Percentiles rank a stretch among this genome's conserved stretches.
These are phyloP conservation scores for Drosophila ironensis DNA, from an alignment of 1,140 invertebrate genomes.

Conservation along the genomic window DNA sequence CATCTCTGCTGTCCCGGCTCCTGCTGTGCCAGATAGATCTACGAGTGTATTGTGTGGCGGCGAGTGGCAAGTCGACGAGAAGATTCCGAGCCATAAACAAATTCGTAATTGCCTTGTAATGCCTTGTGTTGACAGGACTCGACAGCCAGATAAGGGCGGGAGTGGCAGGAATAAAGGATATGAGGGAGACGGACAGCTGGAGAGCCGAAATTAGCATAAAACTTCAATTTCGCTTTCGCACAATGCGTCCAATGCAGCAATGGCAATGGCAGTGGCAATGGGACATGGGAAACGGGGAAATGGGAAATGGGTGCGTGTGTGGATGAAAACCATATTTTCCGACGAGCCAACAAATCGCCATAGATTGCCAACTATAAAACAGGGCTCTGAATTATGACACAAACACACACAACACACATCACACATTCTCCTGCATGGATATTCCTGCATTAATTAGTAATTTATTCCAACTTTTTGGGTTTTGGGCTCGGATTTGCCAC, in stretches of 20 bases:
- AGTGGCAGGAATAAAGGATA: slow-evolving; percentile 1
- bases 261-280: slow-evolving; percentile 2
- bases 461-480: slow-evolving; percentile 59
- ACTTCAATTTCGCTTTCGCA: slow-evolving; percentile 69
- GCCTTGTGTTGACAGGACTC: slow-evolving; percentile 71
- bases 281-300: background rate
- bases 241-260: slow-evolving; percentile 46
- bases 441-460: slow-evolving; percentile 66
- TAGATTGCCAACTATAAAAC: slow-evolving; percentile 67
- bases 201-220: slow-evolving; percentile 69
- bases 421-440: slow-evolving; percentile 12
- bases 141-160: slow-evolving; percentile 62
- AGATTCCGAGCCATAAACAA: slow-evolving; percentile 65
- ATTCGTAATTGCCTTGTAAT: slow-evolving; percentile 77
- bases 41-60: slow-evolving; percentile 11
- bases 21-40: slow-evolving; percentile 13
- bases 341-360: slow-evolving; percentile 59
- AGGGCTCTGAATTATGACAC: slow-evolving; percentile 23
- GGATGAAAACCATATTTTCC: slow-evolving; percentile 51
- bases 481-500: slow-evolving; percentile 17
- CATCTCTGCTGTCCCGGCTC: background rate
- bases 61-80: slow-evolving; percentile 42
- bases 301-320: background rate
- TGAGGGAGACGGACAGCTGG: slow-evolving; percentile 13
- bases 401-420: background rate